Conservation (phyloP, 2,888 invertebrate species). For the Rhagium mordax region DNA sequence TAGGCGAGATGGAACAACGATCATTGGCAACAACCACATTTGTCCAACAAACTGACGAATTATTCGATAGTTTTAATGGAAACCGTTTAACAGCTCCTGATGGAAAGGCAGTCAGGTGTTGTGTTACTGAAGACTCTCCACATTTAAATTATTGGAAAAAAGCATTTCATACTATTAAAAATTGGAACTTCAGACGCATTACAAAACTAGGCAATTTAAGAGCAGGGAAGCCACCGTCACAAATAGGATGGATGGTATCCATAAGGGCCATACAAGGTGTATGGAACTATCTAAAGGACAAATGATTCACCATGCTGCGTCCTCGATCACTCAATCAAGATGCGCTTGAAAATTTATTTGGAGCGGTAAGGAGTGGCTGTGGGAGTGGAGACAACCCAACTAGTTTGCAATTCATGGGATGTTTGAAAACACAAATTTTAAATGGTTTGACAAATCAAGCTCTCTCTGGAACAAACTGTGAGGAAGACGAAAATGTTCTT, state of each 20-base stretch:
- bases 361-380: not conserved
- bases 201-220: slow-evolving; percentile 24
- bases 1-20: slow-evolving; percentile 29
- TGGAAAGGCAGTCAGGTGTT: slow-evolving; percentile 28
- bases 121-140: slow-evolving; percentile 31
- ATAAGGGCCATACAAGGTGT: not conserved
- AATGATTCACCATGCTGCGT: not conserved
- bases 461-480: not conserved
- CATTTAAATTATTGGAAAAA: slow-evolving; percentile 39
- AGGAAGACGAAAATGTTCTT: not conserved
- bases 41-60: too few species aligned
- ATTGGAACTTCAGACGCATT: slow-evolving; percentile 28
- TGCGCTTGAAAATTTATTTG: slow-evolving; percentile 2
- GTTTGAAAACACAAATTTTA: slow-evolving; percentile 8
- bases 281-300: not conserved
- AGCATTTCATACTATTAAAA: slow-evolving; percentile 38
- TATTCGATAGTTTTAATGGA: too few species aligned
- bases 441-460: not conserved
- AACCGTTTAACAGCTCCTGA: too few species aligned
- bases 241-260: not conserved
- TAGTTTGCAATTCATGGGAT: not conserved
- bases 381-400: not conserved
- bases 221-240: not conserved
- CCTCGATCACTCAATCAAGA: not conserved
- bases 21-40: slow-evolving; percentile 32